Conservation (phyloP, 2,797 vertebrate species). For the Tangara arthus region DNA sequence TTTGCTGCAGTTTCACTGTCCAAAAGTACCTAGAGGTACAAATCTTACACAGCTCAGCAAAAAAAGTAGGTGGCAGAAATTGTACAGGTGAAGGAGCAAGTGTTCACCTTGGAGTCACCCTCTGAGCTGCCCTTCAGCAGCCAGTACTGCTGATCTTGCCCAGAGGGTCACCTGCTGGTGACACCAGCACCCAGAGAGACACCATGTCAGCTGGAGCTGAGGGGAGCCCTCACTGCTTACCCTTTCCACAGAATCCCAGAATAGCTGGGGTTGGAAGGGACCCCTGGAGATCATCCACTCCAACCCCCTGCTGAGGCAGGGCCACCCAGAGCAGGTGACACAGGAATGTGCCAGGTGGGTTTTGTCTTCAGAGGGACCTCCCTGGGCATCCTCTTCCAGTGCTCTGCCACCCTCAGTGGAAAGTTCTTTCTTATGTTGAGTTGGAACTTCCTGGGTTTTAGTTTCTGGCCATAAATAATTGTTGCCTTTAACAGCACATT, state of each 20-base stretch:
- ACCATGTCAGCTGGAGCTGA: neutral
- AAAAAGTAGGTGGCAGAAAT: neutral
- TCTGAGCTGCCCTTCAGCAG: neutral
- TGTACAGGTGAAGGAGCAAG: neutral
- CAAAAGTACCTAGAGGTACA: neutral
- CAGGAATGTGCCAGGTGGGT: neutral
- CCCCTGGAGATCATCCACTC: neutral
- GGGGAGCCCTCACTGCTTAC: neutral
- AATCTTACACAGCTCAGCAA: neutral
- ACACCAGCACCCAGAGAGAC: neutral
- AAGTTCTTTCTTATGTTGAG: neutral
- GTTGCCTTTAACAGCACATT: neutral
- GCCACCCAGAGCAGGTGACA: neutral
- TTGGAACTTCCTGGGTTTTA: neutral
- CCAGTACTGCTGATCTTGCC: neutral
- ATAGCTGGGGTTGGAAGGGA: too few relatives aligned
- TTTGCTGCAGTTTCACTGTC: neutral
- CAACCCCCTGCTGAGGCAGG: neutral
- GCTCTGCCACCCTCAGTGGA: neutral
- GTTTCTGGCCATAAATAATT: neutral
- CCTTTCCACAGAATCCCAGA: neutral
- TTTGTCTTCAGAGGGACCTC: neutral
- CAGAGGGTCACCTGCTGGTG: neutral
- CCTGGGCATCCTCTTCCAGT: neutral
- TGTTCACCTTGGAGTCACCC: neutral